Evolutionary conservation across 2,797 vertebrate genomes (phyloP), one percentile per base, ranked within the genome.

Genomic region (Calcarius lapponicus): DNA sequence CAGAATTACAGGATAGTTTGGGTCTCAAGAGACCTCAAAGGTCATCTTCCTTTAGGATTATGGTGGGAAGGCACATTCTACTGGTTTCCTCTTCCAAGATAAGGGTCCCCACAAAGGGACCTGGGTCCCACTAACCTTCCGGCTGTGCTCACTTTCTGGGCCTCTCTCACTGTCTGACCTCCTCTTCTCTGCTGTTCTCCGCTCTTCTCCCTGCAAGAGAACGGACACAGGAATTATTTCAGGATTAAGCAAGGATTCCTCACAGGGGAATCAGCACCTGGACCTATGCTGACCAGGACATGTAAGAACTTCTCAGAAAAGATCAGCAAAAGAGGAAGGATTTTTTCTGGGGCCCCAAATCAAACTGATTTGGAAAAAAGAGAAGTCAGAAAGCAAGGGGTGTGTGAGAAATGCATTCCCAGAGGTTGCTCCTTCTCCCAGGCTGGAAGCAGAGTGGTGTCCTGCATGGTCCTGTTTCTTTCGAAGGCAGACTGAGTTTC

Each of bases 131-230:
- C 96, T 97, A 80, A 97, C 97, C 96, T 97, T 97, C 70, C 85
- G 31, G 58, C 82, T 1, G 7, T 93, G 91, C 18, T 93, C 92
- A 3, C 12, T 94, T 62, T 97, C 97, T 25, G 88, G 50, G 51
- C 92, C 86, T 78, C 94, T 97, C 69, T 96, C 96, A 4, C 80
- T 94, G 29, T 97, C 96, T 71, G 95, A 94, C 88, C 95, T 93
- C 69, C 90, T 96, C 84, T 95, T 97, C 93, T 97, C 97, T 60
- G 81, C 65, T 74, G 91, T 50, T 96, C 95, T 96, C 53, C 92
- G 87, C 67, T 97, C 97, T 67, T 97, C 96, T 45, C 51, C 88
- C 97, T 97, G 64, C 42, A 92, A 83, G 53, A 65, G 69, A 38
- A 90, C 0, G 6, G 17, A 57, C 36, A 62, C 25, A 31, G 61